Conservation (phyloP, 2,888 invertebrate species). For the Sicus ferrugineus region DNA sequence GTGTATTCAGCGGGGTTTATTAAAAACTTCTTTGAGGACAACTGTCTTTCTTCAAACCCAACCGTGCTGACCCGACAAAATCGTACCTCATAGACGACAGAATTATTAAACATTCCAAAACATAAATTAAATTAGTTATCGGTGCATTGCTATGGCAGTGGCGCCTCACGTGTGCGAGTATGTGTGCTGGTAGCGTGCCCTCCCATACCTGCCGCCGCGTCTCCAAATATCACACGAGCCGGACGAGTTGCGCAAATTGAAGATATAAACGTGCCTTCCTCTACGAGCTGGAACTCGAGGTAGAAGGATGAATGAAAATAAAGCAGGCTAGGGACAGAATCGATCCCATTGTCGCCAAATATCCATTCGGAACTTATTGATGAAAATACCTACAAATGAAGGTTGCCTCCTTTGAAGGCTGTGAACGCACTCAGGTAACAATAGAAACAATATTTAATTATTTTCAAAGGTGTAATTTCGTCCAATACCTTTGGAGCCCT, state of each 20-base stretch:
- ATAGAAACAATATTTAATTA: conserved; percentile 51
- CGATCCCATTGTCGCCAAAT: conserved; percentile 57
- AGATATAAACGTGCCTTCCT: not conserved
- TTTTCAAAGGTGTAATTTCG: conserved; percentile 42
- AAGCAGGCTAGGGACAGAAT: conserved; percentile 31
- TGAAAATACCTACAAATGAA: not conserved
- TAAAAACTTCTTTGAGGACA: too few relatives aligned
- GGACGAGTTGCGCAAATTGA: conserved; percentile 12
- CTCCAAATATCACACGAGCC: not conserved
- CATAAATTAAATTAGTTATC: conserved; percentile 20
- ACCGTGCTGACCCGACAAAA: too few relatives aligned
- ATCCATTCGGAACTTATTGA: conserved; percentile 33
- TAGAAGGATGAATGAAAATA: conserved; percentile 22
- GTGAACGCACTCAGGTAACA: conserved; percentile 10
- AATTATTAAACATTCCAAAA: conserved; percentile 25
- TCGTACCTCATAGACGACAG: not conserved
- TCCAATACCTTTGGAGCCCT: conserved; percentile 40
- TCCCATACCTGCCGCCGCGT: not conserved
- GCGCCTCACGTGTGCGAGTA: conserved; percentile 31
- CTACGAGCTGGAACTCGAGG: not conserved
- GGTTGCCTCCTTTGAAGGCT: not conserved
- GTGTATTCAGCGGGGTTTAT: too few relatives aligned
- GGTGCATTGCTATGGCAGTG: not conserved
- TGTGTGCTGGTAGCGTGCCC: not conserved
- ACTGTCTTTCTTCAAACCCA: too few relatives aligned